phyloP scores from a whole-genome alignment of 1,140 invertebrate genomes.

The Orchestia grillus region DNA sequence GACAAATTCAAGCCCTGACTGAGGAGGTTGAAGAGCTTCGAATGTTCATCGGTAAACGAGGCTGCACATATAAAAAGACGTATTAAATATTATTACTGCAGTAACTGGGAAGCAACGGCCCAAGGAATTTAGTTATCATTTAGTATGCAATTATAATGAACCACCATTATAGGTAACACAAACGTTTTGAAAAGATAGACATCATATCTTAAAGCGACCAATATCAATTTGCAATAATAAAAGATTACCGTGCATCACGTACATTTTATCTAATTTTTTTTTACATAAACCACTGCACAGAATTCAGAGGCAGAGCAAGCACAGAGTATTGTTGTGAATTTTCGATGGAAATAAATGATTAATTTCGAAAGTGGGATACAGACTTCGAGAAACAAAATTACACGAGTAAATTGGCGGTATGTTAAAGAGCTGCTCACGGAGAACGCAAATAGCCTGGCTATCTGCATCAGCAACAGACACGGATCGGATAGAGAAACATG shows the following conservation, averaged over 20 bases:
- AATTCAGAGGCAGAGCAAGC: background rate
- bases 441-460: background rate
- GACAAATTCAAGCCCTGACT: conserved; percentile 1
- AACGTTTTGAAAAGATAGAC: background rate
- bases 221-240: background rate
- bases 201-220: background rate
- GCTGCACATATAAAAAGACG: background rate
- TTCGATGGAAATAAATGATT: background rate
- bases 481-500: too few relatives aligned
- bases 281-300: background rate
- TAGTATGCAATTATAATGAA: background rate
- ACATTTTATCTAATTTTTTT: background rate
- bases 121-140: background rate
- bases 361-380: background rate
- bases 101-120: background rate
- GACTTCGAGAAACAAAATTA: background rate
- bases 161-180: too few relatives aligned
- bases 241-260: background rate
- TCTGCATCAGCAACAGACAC: background rate
- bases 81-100: background rate
- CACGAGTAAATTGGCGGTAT: background rate
- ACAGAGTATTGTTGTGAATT: background rate
- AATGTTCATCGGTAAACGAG: background rate
- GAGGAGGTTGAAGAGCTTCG: conserved; percentile 26
- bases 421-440: background rate